These are phyloP conservation scores for Drosophila littoralis DNA, from an alignment of 1,140 invertebrate genomes.

Conservation along the genomic window DNA sequence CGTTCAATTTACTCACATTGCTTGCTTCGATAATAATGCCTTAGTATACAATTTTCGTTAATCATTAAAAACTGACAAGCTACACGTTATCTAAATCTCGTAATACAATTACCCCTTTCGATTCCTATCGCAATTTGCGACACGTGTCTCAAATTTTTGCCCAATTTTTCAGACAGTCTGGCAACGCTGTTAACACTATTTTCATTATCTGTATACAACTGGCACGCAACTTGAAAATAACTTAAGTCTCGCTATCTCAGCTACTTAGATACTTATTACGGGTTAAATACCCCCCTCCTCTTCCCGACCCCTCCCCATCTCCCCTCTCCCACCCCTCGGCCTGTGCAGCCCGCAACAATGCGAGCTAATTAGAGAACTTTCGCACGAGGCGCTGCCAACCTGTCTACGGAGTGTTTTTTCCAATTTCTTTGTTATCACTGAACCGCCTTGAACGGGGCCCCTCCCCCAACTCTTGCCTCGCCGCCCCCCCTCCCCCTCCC, in stretches of 20 bases:
- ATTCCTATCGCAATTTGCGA: not conserved
- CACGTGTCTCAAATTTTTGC: constrained; percentile 10
- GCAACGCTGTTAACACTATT: constrained; percentile 36
- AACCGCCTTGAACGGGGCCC: constrained; percentile 68
- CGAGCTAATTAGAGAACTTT: constrained; percentile 25
- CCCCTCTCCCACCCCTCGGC: not conserved
- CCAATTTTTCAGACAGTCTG: constrained; percentile 6
- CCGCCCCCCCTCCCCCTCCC: not conserved
- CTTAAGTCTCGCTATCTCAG: constrained; percentile 3
- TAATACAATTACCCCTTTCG: not conserved
- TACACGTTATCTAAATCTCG: not conserved
- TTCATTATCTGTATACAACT: constrained; percentile 7
- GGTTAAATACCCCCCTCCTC: not conserved
- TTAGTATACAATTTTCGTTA: not conserved
- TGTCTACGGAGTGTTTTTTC: constrained; percentile 20
- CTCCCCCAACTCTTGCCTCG: not conserved
- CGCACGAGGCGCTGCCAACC: constrained; percentile 13
- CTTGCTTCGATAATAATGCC: not conserved
- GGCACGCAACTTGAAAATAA: constrained; percentile 36
- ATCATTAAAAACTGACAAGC: not conserved
- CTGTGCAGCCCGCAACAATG: constrained; percentile 36
- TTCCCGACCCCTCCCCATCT: not conserved
- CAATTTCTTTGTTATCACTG: constrained; percentile 44
- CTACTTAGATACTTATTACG: constrained; percentile 5
- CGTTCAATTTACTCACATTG: not conserved